These are phyloP conservation scores for Siniperca knerii DNA, from an alignment of 2,113 vertebrate genomes.

Conservation along the genomic window DNA sequence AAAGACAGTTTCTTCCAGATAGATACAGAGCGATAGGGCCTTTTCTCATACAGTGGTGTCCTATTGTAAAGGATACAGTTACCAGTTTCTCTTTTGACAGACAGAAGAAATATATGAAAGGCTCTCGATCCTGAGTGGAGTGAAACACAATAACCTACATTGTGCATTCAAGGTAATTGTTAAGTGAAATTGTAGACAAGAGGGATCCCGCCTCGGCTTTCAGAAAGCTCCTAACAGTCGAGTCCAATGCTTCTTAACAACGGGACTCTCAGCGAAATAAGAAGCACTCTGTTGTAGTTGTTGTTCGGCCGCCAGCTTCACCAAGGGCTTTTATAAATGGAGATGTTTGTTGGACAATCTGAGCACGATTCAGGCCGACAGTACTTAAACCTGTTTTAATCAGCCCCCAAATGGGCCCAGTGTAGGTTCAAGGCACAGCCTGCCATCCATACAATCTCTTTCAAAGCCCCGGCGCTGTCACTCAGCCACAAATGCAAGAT, in stretches of 20 bases:
- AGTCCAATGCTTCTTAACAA: slow-evolving; percentile 55
- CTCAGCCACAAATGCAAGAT: neutral
- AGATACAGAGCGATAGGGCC: neutral
- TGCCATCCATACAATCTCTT: neutral
- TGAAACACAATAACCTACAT: slow-evolving; percentile 63
- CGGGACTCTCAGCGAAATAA: slow-evolving; percentile 38
- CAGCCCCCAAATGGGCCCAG: slow-evolving; percentile 35
- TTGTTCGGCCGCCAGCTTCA: slow-evolving; percentile 50
- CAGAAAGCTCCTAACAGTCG: slow-evolving; percentile 25
- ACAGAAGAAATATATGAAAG: too few relatives aligned
- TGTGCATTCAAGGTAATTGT: slow-evolving; percentile 61
- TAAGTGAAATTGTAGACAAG: slow-evolving; percentile 63
- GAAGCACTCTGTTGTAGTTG: slow-evolving; percentile 56
- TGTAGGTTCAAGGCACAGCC: slow-evolving; percentile 32
- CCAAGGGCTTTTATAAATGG: slow-evolving; percentile 52
- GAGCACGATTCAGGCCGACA: slow-evolving; percentile 36
- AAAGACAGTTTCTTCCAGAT: slow-evolving; percentile 5
- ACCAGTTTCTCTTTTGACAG: slow-evolving; percentile 36
- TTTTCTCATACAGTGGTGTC: slow-evolving; percentile 10
- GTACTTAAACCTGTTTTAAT: slow-evolving; percentile 50
- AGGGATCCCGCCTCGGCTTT: slow-evolving; percentile 42
- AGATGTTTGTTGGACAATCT: slow-evolving; percentile 51
- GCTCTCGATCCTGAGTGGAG: slow-evolving; percentile 40
- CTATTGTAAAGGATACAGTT: slow-evolving; percentile 56
- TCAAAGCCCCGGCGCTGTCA: neutral